phyloP scores from a whole-genome alignment of 2,888 invertebrate genomes.

The Chorisops tibialis region DNA sequence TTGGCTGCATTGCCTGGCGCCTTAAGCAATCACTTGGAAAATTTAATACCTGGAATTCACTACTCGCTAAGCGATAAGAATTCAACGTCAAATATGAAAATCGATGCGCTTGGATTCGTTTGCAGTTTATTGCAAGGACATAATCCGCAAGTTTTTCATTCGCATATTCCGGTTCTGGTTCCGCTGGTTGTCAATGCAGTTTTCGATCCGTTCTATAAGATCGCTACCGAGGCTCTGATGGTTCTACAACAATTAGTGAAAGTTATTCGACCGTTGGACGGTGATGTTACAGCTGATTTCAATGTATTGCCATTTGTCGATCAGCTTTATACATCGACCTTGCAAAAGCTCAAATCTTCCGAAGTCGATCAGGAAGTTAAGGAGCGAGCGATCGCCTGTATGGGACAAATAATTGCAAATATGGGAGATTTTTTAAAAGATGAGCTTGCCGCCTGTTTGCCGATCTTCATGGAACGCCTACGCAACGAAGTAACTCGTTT shows the following conservation, averaged over 20 bases:
- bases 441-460: conserved; percentile 81
- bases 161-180: conserved; percentile 72
- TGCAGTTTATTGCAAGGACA: conserved; percentile 49
- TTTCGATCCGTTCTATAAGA: conserved; percentile 96
- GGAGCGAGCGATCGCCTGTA: conserved; percentile 94
- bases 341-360: conserved; percentile 83
- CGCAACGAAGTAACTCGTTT: conserved; percentile 96
- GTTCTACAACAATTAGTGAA: conserved; percentile 92
- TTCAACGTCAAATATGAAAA: conserved; percentile 96
- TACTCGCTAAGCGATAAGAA: conserved; percentile 88
- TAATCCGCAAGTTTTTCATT: conserved; percentile 63
- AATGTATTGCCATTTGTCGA: conserved; percentile 75
- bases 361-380: conserved; percentile 99
- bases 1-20: conserved; percentile 86
- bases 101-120: conserved; percentile 91
- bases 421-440: conserved; percentile 80
- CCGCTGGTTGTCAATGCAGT: conserved; percentile 87
- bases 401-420: conserved; percentile 91
- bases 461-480: conserved; percentile 91
- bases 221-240: conserved; percentile 91
- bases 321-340: conserved; percentile 78
- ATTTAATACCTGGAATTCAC: conserved; percentile 83
- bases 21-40: conserved; percentile 76
- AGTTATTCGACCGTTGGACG: conserved; percentile 73
- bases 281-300: conserved; percentile 54